Evolutionary conservation across 2,113 vertebrate species (phyloP).

Genomic region (Trachemys scripta): DNA sequence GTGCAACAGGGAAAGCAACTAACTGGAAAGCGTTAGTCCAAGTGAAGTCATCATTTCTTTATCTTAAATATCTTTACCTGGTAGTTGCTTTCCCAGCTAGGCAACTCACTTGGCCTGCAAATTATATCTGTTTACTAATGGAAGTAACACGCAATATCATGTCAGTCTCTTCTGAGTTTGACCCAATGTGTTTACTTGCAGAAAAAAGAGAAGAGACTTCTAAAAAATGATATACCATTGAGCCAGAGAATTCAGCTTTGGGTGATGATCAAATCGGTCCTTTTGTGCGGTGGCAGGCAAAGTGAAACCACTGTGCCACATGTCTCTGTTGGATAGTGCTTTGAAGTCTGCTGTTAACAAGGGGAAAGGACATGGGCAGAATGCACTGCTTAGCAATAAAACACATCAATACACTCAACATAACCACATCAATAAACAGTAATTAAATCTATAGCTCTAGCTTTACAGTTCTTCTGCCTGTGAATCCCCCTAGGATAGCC

Average conservation of each 20-base stretch:
- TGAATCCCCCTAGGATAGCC: slow-evolving; percentile 47
- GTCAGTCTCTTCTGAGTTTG: slow-evolving; percentile 74
- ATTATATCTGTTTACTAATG: slow-evolving; percentile 73
- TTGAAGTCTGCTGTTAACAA: slow-evolving; percentile 55
- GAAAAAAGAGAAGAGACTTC: slow-evolving; percentile 54
- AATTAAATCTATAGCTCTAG: slow-evolving; percentile 70
- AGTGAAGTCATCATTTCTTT: slow-evolving; percentile 63
- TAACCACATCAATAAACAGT: slow-evolving; percentile 64
- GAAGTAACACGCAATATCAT: slow-evolving; percentile 70
- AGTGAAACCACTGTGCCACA: slow-evolving; percentile 45
- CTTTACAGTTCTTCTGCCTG: slow-evolving; percentile 52
- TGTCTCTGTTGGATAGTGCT: slow-evolving; percentile 51
- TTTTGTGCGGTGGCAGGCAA: slow-evolving; percentile 62
- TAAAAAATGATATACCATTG: slow-evolving; percentile 61
- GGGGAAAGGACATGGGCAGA: slow-evolving; percentile 38
- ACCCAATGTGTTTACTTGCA: slow-evolving; percentile 66
- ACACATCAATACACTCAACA: slow-evolving; percentile 66
- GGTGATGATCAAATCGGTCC: slow-evolving; percentile 60
- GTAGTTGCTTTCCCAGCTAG: slow-evolving; percentile 69
- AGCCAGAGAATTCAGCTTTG: slow-evolving; percentile 53
- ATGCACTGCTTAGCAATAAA: slow-evolving; percentile 72
- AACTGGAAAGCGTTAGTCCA: slow-evolving; percentile 64
- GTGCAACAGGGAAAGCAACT: slow-evolving; percentile 64
- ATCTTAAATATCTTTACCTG: slow-evolving; percentile 64
- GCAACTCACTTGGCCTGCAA: slow-evolving; percentile 60